Percentiles rank a stretch among this genome's conserved stretches.
These are phyloP conservation scores for Poeciliopsis gracilis DNA, from an alignment of 2,797 vertebrate species.

Conservation along the genomic window DNA sequence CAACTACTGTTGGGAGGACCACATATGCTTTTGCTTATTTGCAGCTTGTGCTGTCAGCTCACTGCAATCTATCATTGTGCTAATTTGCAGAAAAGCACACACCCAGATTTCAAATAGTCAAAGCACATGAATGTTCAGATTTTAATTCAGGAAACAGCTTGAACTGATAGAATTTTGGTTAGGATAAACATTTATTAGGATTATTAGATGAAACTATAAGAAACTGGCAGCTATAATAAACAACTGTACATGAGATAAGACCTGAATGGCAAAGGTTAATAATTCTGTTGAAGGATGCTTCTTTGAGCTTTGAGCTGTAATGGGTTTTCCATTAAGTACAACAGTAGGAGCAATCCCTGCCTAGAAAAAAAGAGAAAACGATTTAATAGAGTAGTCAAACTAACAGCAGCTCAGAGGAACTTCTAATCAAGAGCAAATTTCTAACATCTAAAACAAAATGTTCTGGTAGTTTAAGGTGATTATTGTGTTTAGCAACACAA, in stretches of 20 bases:
- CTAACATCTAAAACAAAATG: not conserved
- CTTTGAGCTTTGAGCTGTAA: not conserved
- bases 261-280: not conserved
- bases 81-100: slow-evolving; percentile 18
- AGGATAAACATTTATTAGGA: slow-evolving; percentile 7
- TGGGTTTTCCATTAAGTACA: not conserved
- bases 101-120: slow-evolving; percentile 20
- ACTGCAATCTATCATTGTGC: slow-evolving; percentile 15
- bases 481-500: not conserved
- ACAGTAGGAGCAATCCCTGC: not conserved
- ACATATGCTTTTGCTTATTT: slow-evolving; percentile 46
- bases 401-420: not conserved
- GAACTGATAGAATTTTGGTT: not conserved
- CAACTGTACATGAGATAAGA: not conserved
- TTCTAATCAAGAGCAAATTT: not conserved
- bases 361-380: not conserved
- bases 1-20: slow-evolving; percentile 21
- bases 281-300: not conserved
- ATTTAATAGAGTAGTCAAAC: not conserved
- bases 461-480: not conserved
- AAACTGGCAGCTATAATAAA: not conserved
- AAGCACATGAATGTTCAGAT: slow-evolving; percentile 7
- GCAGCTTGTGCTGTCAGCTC: slow-evolving; percentile 15
- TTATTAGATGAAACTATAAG: not conserved
- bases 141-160: slow-evolving; percentile 14